Conservation (phyloP, 2,797 vertebrate genomes). For the Lithobates pipiens region DNA sequence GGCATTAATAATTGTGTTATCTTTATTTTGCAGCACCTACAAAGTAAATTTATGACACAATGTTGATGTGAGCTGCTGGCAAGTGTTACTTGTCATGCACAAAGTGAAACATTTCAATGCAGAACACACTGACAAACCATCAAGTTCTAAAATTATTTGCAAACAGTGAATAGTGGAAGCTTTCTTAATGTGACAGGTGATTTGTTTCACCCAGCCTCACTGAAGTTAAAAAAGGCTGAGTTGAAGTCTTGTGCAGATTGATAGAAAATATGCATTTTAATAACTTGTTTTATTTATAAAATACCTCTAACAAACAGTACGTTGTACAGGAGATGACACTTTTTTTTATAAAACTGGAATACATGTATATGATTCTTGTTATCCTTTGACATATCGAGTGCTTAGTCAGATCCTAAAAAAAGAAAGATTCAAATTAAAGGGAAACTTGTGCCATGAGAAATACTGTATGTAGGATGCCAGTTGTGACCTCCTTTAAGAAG, state of each 20-base stretch:
- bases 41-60: slow-evolving; percentile 49
- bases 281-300: too few relatives aligned
- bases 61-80: slow-evolving; percentile 42
- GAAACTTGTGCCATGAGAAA: too few relatives aligned
- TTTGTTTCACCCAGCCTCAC: slow-evolving; percentile 26
- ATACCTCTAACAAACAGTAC: too few relatives aligned
- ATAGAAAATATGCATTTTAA: too few relatives aligned
- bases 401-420: too few relatives aligned
- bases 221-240: slow-evolving; percentile 16
- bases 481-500: too few relatives aligned
- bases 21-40: slow-evolving; percentile 47
- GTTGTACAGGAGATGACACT: too few relatives aligned
- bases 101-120: slow-evolving; percentile 22
- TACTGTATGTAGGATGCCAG: too few relatives aligned
- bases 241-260: background rate
- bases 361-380: too few relatives aligned
- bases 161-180: slow-evolving; percentile 29
- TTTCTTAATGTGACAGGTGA: slow-evolving; percentile 40
- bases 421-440: too few relatives aligned
- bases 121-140: slow-evolving; percentile 29
- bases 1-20: slow-evolving; percentile 54
- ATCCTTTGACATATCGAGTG: too few relatives aligned
- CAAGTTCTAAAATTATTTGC: slow-evolving; percentile 51
- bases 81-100: slow-evolving; percentile 44
- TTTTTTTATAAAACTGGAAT: too few relatives aligned